Evolutionary conservation across 2,113 vertebrate genomes (phyloP), one percentile per base, ranked within the genome.

Genomic region (Psammodynastes pulverulentus): DNA sequence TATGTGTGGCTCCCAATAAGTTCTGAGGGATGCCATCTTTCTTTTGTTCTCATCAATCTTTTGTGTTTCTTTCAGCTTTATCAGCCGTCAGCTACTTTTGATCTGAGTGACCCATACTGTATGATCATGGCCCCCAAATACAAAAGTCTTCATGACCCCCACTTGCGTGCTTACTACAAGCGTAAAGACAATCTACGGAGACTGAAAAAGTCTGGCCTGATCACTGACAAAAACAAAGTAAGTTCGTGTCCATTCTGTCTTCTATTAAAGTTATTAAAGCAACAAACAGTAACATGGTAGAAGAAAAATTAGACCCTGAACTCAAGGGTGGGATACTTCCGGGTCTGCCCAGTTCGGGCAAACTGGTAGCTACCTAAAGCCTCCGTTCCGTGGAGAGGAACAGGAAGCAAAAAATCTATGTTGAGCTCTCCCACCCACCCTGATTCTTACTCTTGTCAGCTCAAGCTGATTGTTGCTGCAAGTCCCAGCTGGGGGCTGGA

Each of bases 141-240:
- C 90, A 95, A 95, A 92, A 97, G 93, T 88, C 97, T 97, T n/a
- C 97, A 97, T 26, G 96, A 97, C 93, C 96, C 96, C 72, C 96
- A 97, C 72, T 94, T 97, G 91, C 95, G 90, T 90, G 85, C 91
- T n/a, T 97, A 95, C 34, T 94, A 97, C 88, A 95, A 92, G 2
- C 96, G 95, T 34, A 97, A 97, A 95, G 96, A 96, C 93, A 95
- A 96, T 54, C 91, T 96, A 79, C 95, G 89, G 84, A 95, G 92
- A 90, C 72, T 97, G 72, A 97, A 94, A 86, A 94, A 95, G 91
- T 95, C 94, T 54, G 96, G 96, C 49, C 94, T 96, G 9, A 88
- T 97, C 93, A 97, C 97, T 58, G 94, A 93, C 87, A 96, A 96
- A 92, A 97, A 97, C 92, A 96, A 96, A 94, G 96, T 97, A 87